These are phyloP conservation scores for Mionectes olivaceus DNA, from an alignment of 2,797 vertebrate genomes.

Conservation along the genomic window DNA sequence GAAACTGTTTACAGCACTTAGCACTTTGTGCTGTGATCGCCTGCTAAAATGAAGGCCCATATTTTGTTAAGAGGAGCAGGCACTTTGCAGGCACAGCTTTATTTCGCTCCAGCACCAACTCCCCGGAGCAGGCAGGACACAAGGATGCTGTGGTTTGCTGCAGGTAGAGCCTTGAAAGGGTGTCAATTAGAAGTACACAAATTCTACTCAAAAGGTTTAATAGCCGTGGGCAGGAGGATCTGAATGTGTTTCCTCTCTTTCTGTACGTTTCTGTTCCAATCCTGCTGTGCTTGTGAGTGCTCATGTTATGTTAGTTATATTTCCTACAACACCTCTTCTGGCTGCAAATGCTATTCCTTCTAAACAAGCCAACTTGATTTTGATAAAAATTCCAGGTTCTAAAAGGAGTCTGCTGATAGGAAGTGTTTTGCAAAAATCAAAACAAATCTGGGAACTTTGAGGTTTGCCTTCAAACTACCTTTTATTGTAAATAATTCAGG, in stretches of 20 bases:
- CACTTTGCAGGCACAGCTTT: slow-evolving; percentile 3
- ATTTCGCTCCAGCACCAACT: neutral
- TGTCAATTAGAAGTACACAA: neutral
- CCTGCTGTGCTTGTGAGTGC: slow-evolving; percentile 2
- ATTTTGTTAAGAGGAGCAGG: slow-evolving; percentile 15
- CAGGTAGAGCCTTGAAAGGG: neutral
- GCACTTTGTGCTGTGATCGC: slow-evolving; percentile 17
- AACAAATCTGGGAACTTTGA: slow-evolving; percentile 24
- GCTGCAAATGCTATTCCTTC: neutral
- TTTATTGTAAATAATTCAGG: neutral
- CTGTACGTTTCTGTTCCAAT: neutral
- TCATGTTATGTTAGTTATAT: neutral
- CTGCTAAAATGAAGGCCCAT: neutral
- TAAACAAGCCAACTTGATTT: slow-evolving; percentile 15
- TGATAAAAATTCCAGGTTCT: neutral
- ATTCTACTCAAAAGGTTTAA: neutral
- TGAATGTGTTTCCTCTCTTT: neutral
- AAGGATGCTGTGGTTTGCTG: neutral
- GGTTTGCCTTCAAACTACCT: neutral
- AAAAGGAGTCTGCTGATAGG: neutral
- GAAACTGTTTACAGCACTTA: slow-evolving; percentile 49
- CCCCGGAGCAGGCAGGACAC: neutral
- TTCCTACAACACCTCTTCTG: neutral
- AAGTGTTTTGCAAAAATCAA: slow-evolving; percentile 25
- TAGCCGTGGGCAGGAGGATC: neutral